Base-by-base conservation (phyloP, 1,140 invertebrate genomes). In the Zophobas morio region DNA sequence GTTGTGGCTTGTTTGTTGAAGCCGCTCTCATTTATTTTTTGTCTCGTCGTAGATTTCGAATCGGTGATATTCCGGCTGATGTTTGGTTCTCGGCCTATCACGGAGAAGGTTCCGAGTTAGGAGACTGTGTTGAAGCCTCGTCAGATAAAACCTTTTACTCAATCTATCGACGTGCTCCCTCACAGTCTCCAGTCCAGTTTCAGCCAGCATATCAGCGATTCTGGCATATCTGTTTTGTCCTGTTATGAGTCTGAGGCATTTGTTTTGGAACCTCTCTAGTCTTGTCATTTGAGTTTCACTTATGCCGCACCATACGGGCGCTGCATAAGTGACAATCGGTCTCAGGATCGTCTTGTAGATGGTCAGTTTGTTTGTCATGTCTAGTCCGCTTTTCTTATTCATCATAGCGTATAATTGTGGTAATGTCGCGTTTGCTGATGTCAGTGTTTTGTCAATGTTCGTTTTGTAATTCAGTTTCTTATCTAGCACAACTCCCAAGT, bases 211-310 rank as follows among this genome's bases (percentile, higher is more conserved):
- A 20, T 74, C 33, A 1, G 42, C 33, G 8, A 74, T 47, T 36
- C 57, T 37, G 1, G 57, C 66, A 39, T 79, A 79, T 37, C 74
- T 54, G 32, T 77, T 46, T 1, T 46, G 3, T 8, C 73, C 77
- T 0, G 46, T 49, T 42, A 79, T 77, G 20, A 80, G 40, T 47
- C 83, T 57, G 0, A 83, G 53, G 6, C 72, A 79, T 79, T 81
- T 83, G 46, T 84, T 84, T 80, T 83, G 82, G 1, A 82, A 66
- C 32, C 42, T 71, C 78, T 83, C 75, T 6, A 84, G 75, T 40
- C 2, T 71, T 1, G 75, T 79, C 4, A 79, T 53, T 8, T 70
- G 47, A 8, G 71, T 74, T 6, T 77, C 35, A n/a, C 20, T 47
- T 2, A 46, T 34, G 20, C 53, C 32, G 37, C 75, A 74, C 78